Percentiles rank a stretch among this genome's conserved stretches.
These are phyloP conservation scores for Mus spretus DNA, from an alignment of 2,797 vertebrate species.

Conservation along the genomic window DNA sequence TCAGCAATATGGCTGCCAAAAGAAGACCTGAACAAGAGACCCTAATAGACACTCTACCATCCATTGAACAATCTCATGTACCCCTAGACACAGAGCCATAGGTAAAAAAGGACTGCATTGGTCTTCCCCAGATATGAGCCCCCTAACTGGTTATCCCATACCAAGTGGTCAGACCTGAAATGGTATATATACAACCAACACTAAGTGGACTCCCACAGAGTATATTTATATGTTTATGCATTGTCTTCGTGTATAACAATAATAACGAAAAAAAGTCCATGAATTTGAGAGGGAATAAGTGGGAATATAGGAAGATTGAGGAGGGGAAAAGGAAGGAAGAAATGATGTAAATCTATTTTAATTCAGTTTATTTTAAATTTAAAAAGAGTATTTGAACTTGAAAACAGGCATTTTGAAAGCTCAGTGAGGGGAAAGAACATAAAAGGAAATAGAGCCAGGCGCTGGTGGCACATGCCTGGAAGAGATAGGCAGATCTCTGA, in stretches of 20 bases:
- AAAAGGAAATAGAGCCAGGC: neutral
- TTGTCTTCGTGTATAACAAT: neutral
- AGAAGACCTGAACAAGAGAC: neutral
- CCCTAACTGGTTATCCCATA: neutral
- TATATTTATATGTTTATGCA: neutral
- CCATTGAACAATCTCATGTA: neutral
- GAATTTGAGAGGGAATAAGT: neutral
- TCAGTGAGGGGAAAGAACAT: neutral
- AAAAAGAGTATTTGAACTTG: slow-evolving; percentile 12
- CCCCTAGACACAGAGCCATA: neutral
- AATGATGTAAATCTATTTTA: neutral
- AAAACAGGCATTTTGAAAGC: neutral
- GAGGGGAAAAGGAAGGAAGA: neutral
- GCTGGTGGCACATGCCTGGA: neutral
- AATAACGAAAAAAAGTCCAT: neutral
- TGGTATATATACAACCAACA: neutral
- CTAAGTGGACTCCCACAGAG: neutral
- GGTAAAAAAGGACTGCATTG: neutral
- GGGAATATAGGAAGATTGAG: neutral
- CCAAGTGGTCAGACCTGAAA: neutral
- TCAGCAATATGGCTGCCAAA: neutral
- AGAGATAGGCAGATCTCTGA: neutral
- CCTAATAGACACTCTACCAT: neutral
- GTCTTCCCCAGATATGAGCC: neutral
- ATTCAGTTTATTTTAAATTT: neutral